These are phyloP conservation scores for Amphimallon solstitiale DNA, from an alignment of 2,888 invertebrate genomes.

Conservation along the genomic window DNA sequence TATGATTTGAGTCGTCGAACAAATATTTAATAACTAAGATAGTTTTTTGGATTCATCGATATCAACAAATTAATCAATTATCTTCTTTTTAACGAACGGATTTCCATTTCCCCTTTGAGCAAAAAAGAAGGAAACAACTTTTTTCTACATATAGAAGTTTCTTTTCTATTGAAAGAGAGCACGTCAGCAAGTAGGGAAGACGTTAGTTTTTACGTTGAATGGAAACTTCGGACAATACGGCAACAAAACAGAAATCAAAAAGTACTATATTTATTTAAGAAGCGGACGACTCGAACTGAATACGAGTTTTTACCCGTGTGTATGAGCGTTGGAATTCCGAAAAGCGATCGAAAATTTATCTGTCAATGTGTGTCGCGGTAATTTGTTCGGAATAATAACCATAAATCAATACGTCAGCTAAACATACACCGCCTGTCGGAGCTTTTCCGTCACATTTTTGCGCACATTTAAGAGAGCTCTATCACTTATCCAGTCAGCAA, in stretches of 20 bases:
- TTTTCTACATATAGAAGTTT: background rate
- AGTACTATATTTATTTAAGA: background rate
- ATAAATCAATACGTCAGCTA: slow-evolving; percentile 9
- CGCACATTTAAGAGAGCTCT: background rate
- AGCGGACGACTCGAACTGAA: too few relatives aligned
- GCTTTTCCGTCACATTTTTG: slow-evolving; percentile 2
- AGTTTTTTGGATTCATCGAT: too few relatives aligned
- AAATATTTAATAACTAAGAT: too few relatives aligned
- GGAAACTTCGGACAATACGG: background rate
- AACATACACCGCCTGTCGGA: slow-evolving; percentile 1
- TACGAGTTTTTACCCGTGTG: too few relatives aligned
- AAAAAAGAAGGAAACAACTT: too few relatives aligned
- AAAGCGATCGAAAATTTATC: too few relatives aligned
- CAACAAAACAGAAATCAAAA: background rate
- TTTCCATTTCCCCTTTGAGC: too few relatives aligned
- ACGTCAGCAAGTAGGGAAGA: background rate
- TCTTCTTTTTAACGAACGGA: too few relatives aligned
- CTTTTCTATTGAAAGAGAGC: background rate
- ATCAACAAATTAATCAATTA: too few relatives aligned
- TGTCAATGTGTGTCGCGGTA: background rate
- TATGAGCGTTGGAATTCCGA: too few relatives aligned
- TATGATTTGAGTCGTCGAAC: too few relatives aligned
- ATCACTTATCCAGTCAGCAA: background rate
- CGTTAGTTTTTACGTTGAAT: background rate
- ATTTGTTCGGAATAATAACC: slow-evolving; percentile 1